Conservation (phyloP, 2,888 invertebrate genomes). For the Glyphotaelius pellucidus region DNA sequence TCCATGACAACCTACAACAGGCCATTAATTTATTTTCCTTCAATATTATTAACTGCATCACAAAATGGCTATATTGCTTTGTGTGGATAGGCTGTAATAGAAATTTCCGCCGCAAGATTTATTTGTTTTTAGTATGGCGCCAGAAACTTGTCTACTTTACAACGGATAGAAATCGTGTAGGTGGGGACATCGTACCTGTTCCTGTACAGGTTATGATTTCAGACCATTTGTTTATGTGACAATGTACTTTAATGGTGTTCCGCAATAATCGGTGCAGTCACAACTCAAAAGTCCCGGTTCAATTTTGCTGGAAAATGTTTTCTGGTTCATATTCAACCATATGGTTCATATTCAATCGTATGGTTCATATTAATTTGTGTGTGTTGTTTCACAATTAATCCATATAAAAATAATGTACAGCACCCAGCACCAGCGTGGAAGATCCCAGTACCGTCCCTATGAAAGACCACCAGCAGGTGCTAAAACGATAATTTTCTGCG, state of each 20-base stretch:
- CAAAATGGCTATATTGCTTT: background rate
- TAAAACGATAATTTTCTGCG: background rate
- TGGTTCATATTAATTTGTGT: too few species aligned
- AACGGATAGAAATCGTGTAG: background rate
- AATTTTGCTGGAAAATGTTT: background rate
- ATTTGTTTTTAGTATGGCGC: background rate
- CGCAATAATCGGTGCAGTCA: background rate
- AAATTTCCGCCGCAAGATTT: background rate
- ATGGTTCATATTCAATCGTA: background rate
- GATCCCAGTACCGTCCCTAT: too few species aligned
- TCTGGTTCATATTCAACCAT: background rate
- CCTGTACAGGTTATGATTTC: background rate
- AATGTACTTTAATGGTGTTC: background rate
- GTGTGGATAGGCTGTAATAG: background rate
- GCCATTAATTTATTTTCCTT: background rate
- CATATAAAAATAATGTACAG: too few species aligned
- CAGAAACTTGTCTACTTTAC: background rate
- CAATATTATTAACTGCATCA: constrained; percentile 2
- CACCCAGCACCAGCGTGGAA: too few species aligned
- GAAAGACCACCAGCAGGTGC: background rate
- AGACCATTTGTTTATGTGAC: background rate
- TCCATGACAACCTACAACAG: background rate
- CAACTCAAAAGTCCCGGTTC: background rate
- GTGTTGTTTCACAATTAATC: too few species aligned
- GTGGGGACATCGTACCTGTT: background rate